Base-by-base conservation (phyloP, 1,140 invertebrate genomes). In the Notospermus geniculatus region DNA sequence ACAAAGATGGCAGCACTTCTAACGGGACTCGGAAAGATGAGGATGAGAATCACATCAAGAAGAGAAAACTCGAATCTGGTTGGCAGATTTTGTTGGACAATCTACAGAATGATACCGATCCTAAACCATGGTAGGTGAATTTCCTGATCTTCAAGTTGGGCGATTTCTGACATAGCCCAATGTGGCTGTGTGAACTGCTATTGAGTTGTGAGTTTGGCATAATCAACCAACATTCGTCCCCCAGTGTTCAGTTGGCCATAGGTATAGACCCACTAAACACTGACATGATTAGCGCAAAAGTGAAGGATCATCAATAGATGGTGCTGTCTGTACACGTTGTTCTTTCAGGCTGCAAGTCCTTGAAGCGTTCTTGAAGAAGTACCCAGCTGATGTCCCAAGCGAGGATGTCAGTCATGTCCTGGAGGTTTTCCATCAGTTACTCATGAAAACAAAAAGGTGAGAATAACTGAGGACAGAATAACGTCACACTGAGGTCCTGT, bases 281-380 rank as follows among this genome's bases (percentile, higher is more conserved):
- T n/a, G n/a, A n/a, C n/a, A n/a, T n/a, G n/a, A n/a, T n/a, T n/a
- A n/a, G n/a, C n/a, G n/a, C n/a, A n/a, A n/a, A n/a, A n/a, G n/a
- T n/a, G n/a, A n/a, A n/a, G n/a, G n/a, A n/a, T n/a, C n/a, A n/a
- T n/a, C n/a, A n/a, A n/a, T n/a, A n/a, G n/a, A n/a, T n/a, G n/a
- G n/a, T n/a, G n/a, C n/a, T n/a, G n/a, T n/a, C n/a, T n/a, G n/a
- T n/a, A n/a, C 25, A 1, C 22, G 15, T 11, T 32, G n/a, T 29
- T 57, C 57, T 60, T 59, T n/a, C 59, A 76, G 74, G 74, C 59
- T 77, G 45, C 73, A 75, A 53, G 53, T 75, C n/a, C 50, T 73
- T 15, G 68, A 60, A 22, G 60, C 62, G 27, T 36, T 74, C 13
- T 19, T 77, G 13, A 58, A 69, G 27, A 74, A 71, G 39, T 71